Conservation (phyloP, 2,888 invertebrate genomes). For the Furcula furcula region DNA sequence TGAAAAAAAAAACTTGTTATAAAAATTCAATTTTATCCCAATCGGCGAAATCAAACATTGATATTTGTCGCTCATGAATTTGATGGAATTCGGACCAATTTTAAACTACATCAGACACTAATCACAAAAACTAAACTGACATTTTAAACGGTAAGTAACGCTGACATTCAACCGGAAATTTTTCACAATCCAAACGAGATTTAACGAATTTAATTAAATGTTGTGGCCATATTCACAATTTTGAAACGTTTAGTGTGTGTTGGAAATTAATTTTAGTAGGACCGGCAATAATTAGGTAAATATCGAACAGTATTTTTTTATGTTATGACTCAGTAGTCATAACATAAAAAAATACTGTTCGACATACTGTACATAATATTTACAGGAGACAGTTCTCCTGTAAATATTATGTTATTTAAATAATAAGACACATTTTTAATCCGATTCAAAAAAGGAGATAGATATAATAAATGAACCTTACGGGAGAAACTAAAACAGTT, state of each 20-base stretch:
- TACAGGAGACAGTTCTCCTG: no score
- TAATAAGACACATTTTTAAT: no score
- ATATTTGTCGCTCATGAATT: not conserved
- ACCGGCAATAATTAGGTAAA: no score
- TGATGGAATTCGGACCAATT: not conserved
- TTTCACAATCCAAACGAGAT: constrained; percentile 14
- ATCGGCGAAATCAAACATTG: not conserved
- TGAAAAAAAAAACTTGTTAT: not conserved
- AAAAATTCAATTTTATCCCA: not conserved
- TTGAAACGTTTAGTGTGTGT: not conserved
- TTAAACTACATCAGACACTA: not conserved
- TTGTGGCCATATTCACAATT: constrained; percentile 23
- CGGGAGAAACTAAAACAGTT: no score
- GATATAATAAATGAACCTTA: no score
- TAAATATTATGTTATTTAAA: no score
- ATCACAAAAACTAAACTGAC: constrained; percentile 1
- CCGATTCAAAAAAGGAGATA: no score
- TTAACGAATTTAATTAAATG: constrained; percentile 23
- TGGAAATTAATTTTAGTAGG: no score
- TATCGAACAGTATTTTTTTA: no score
- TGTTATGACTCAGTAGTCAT: no score
- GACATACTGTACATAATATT: no score
- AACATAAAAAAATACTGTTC: no score
- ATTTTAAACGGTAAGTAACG: not conserved
- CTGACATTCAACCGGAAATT: constrained; percentile 12